Base-by-base conservation (phyloP, 2,888 invertebrate species). In the Orchesellides sinensis region DNA sequence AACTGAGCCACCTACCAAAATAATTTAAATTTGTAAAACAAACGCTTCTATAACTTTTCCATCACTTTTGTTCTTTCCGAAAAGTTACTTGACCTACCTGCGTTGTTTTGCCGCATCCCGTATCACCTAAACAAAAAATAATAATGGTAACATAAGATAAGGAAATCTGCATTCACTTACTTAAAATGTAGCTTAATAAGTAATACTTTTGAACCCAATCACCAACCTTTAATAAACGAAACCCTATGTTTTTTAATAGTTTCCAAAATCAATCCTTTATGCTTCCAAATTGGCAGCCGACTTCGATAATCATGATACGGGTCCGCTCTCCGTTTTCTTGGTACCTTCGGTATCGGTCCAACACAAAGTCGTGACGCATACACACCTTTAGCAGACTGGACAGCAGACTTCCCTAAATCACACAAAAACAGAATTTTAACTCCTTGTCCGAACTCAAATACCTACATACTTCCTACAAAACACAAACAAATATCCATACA, bases 31-130 rank as follows among this genome's bases (percentile, higher is more conserved):
- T 72, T 40, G 21, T 74, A 29, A 32, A 52, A 54, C 47, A 47
- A 61, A 63, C 29, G 35, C n/a, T n/a, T 19, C 10, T 52, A 29
- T 59, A 17, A 56, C 3, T 49, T 49, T 45, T 40, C 1, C 12
- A 21, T 23, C 8, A 6, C 2, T 66, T 47, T 12, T 29, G 27
- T 17, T 29, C 56, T 17, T n/a, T n/a, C n/a, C n/a, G n/a, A n/a
- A n/a, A n/a, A n/a, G n/a, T n/a, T n/a, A n/a, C n/a, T 61, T 27
- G 12, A 17, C 5, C 25, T 88, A 92, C 92, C 92, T 98, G 98
- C 0, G 98, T 98, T 0, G 98, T 97, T 92, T 98, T 98, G 0
- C 98, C 98, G 73, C 95, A 96, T 0, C 98, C 98, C 0, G 98
- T 98, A 88, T 96, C 96, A 0, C 92, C 92, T 82, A 19, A 14